Evolutionary conservation across 2,797 vertebrate species (phyloP).

Genomic region (Lepus oiostolus): DNA sequence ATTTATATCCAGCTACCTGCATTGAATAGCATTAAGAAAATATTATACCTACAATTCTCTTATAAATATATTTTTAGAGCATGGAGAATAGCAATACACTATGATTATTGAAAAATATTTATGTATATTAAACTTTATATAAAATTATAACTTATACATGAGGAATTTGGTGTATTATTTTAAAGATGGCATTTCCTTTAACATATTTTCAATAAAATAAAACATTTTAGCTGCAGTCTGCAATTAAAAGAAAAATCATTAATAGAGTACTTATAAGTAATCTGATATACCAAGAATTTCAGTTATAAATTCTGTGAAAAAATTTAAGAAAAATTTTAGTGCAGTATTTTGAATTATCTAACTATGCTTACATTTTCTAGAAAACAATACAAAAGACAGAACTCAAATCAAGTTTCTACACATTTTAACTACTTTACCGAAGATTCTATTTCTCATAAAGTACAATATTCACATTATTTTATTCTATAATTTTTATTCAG

Average conservation of each 20-base stretch:
- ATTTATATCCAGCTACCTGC: constrained; percentile 34
- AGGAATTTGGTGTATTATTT: neutral
- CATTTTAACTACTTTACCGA: neutral
- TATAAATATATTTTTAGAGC: neutral
- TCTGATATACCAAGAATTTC: neutral
- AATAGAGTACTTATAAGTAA: neutral
- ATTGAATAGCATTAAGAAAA: constrained; percentile 44
- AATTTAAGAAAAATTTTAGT: neutral
- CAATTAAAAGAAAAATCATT: neutral
- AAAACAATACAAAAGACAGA: neutral
- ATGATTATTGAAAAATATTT: neutral
- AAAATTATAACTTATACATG: neutral
- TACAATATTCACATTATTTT: neutral
- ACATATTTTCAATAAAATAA: neutral
- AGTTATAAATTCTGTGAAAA: neutral
- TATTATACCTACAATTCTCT: neutral
- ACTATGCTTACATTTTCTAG: neutral
- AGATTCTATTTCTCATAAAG: neutral
- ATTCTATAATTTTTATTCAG: neutral
- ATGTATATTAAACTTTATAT: neutral
- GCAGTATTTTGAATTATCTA: neutral
- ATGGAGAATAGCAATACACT: neutral
- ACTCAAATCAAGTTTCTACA: neutral
- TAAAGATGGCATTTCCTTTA: constrained; percentile 10
- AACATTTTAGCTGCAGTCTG: neutral